These are phyloP conservation scores for Dicranocentrus wangi DNA, from an alignment of 2,888 invertebrate species.

Conservation along the genomic window DNA sequence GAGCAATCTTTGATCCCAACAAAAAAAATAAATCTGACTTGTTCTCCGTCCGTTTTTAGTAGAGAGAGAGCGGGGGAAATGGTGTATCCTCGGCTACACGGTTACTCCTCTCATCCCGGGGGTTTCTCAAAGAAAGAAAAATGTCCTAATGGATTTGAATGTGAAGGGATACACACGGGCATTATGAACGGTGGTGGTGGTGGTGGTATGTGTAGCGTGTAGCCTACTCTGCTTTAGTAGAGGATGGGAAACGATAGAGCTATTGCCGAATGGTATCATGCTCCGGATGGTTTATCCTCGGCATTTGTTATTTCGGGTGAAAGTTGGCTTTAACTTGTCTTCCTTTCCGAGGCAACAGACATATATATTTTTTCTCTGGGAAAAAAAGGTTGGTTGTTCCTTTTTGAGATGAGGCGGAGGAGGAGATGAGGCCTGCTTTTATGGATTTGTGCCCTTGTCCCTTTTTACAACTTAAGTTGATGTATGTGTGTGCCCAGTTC, in stretches of 20 bases:
- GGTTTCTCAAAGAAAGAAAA: neutral
- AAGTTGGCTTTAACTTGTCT: conserved; percentile 45
- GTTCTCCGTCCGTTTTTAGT: neutral
- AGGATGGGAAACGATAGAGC: too few species aligned
- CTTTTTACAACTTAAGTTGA: too few species aligned
- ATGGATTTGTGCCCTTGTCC: too few species aligned
- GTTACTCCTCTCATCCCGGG: neutral
- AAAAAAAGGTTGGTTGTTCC: neutral
- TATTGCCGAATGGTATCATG: too few species aligned
- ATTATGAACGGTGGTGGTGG: too few species aligned
- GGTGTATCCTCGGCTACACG: neutral
- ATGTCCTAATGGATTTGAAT: neutral
- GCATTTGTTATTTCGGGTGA: conserved; percentile 39
- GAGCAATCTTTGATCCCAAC: conserved; percentile 60
- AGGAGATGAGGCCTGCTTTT: too few species aligned
- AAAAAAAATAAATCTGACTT: conserved; percentile 39
- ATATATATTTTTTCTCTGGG: neutral
- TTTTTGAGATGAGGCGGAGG: too few species aligned
- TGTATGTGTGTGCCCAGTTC: too few species aligned
- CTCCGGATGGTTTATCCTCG: conserved; percentile 5
- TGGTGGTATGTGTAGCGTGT: too few species aligned
- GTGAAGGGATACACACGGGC: too few species aligned
- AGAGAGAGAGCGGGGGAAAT: neutral
- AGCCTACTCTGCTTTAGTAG: too few species aligned
- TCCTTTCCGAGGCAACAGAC: neutral